Evolutionary conservation across 2,888 invertebrate species (phyloP).

Genomic region (Trissoscelio sp.): DNA sequence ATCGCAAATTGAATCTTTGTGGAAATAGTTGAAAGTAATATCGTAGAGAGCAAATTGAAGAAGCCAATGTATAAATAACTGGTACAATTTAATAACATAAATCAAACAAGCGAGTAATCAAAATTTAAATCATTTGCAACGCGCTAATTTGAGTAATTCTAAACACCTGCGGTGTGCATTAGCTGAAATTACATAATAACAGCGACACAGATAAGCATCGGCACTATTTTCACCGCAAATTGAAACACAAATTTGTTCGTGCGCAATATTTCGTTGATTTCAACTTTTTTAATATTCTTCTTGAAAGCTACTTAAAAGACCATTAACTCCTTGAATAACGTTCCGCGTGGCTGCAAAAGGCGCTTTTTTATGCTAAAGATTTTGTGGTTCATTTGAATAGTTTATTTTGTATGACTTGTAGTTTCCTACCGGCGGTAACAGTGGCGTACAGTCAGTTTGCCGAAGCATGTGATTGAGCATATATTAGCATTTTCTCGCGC

Average conservation of each 20-base stretch:
- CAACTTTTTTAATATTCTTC: constrained; percentile 4
- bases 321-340: not conserved
- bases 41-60: not conserved
- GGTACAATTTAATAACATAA: constrained; percentile 17
- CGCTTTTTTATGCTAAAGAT: constrained; percentile 2
- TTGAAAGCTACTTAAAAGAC: constrained; percentile 18
- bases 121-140: constrained; percentile 26
- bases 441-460: not conserved
- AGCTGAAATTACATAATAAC: constrained; percentile 16
- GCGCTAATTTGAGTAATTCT: constrained; percentile 32
- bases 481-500: constrained; percentile 18
- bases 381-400: constrained; percentile 18
- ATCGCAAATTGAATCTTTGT: too few species aligned
- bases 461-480: constrained; percentile 18
- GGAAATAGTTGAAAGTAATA: too few species aligned
- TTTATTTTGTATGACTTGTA: constrained; percentile 22
- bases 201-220: constrained; percentile 6
- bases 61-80: constrained; percentile 5
- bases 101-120: constrained; percentile 29
- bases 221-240: not conserved
- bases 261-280: not conserved
- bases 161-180: constrained; percentile 29
- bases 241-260: not conserved
- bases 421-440: not conserved
- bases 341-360: not conserved